phyloP scores from a whole-genome alignment of 2,113 vertebrate species.

The Thalassoma bifasciatum region DNA sequence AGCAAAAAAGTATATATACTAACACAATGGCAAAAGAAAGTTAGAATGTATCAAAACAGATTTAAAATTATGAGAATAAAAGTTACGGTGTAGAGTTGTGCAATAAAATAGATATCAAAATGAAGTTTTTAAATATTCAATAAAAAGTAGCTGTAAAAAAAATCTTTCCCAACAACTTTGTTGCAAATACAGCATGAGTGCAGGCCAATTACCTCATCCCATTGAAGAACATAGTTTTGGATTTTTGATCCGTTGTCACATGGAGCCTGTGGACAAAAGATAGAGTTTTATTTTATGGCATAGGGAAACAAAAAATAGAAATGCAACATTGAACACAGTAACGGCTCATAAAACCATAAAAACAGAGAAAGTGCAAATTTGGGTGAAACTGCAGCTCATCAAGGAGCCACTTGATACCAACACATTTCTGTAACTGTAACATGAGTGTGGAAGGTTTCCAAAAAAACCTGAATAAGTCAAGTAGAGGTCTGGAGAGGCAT shows the following conservation, averaged over 20 bases:
- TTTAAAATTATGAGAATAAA: too few species aligned
- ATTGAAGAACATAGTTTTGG: conserved; percentile 93
- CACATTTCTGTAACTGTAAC: neutral
- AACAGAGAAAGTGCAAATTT: neutral
- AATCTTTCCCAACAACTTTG: too few species aligned
- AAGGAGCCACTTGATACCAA: neutral
- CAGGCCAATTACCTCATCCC: conserved; percentile 90
- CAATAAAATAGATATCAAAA: too few species aligned
- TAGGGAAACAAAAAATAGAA: too few species aligned
- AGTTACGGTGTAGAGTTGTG: too few species aligned
- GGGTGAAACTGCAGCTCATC: neutral
- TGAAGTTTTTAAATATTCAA: too few species aligned
- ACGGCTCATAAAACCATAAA: neutral
- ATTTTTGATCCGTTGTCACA: conserved; percentile 98
- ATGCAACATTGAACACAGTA: too few species aligned
- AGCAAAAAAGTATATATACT: too few species aligned
- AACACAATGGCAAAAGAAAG: too few species aligned
- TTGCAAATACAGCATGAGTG: neutral
- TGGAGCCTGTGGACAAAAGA: conserved; percentile 83
- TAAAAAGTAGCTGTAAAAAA: too few species aligned
- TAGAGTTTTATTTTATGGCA: neutral
- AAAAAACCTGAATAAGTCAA: neutral
- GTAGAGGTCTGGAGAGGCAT: neutral
- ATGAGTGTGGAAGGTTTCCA: neutral
- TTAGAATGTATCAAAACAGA: too few species aligned